Conservation (phyloP, 2,797 vertebrate species). For the Synanceia verrucosa region DNA sequence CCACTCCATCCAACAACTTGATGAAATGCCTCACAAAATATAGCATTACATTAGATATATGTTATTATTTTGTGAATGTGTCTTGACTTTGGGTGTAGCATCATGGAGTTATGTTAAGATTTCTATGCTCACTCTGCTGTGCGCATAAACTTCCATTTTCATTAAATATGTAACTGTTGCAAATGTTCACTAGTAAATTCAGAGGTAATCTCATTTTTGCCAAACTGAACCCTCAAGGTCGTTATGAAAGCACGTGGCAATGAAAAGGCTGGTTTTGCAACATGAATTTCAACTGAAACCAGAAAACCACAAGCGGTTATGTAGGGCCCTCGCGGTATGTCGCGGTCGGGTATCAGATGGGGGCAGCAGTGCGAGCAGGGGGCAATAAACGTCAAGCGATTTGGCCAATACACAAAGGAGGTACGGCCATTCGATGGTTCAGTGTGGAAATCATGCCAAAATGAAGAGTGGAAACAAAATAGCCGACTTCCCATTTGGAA, state of each 20-base stretch:
- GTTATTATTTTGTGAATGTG: neutral
- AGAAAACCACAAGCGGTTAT: no score
- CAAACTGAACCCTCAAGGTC: neutral
- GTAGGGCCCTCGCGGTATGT: no score
- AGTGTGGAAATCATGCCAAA: no score
- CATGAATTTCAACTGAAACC: conserved; percentile 30
- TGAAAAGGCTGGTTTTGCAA: conserved; percentile 8
- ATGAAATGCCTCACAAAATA: neutral
- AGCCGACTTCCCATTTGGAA: no score
- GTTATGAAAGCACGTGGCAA: neutral
- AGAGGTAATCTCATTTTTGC: neutral
- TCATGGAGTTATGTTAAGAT: neutral
- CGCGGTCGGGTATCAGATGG: no score
- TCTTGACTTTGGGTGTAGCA: neutral
- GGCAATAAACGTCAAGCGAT: no score
- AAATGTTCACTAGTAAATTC: conserved; percentile 2
- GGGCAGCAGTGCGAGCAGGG: no score
- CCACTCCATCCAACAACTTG: neutral
- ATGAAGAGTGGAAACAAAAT: no score
- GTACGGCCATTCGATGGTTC: no score
- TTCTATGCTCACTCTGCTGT: neutral
- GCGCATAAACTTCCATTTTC: neutral
- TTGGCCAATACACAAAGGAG: no score
- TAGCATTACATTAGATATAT: neutral
- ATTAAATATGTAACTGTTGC: neutral